Evolutionary conservation across 2,888 invertebrate genomes (phyloP).

Genomic region (Drosophila nr. perissopoda): DNA sequence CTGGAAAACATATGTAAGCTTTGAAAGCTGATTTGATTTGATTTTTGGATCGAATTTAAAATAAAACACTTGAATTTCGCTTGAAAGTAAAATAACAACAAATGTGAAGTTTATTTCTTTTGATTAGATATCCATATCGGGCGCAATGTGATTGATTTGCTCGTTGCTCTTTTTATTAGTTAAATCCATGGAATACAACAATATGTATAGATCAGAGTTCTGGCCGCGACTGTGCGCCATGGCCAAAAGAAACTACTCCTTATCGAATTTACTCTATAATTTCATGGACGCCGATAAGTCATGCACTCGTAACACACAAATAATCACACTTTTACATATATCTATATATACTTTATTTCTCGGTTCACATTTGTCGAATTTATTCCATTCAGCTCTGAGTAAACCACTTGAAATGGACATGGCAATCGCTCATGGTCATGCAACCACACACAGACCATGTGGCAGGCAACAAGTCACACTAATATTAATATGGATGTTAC

Average conservation of each 20-base stretch:
- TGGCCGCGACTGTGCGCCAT: constrained; percentile 12
- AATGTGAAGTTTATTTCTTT: constrained; percentile 54
- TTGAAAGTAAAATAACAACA: constrained; percentile 10
- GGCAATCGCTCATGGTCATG: constrained; percentile 18
- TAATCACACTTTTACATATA: constrained; percentile 1
- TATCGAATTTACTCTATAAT: constrained; percentile 59
- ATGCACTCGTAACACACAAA: constrained; percentile 18
- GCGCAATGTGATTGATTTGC: constrained; percentile 68
- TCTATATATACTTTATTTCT: constrained; percentile 4
- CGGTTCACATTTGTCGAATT: constrained; percentile 20
- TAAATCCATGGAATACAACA: constrained; percentile 23
- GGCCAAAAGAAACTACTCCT: constrained; percentile 33
- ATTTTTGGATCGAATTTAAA: constrained; percentile 5
- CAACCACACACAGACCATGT: background rate
- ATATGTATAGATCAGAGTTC: constrained; percentile 34
- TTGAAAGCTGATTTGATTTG: background rate
- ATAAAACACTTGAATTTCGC: constrained; percentile 14
- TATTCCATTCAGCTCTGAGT: constrained; percentile 33
- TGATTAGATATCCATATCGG: constrained; percentile 74
- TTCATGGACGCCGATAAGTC: constrained; percentile 57
- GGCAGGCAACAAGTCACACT: background rate
- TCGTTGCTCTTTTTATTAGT: constrained; percentile 28
- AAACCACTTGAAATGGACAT: constrained; percentile 37
- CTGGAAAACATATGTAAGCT: background rate
- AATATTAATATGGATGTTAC: constrained; percentile 17